phyloP scores from a whole-genome alignment of 1,140 invertebrate species.

The Radopholus similis region DNA sequence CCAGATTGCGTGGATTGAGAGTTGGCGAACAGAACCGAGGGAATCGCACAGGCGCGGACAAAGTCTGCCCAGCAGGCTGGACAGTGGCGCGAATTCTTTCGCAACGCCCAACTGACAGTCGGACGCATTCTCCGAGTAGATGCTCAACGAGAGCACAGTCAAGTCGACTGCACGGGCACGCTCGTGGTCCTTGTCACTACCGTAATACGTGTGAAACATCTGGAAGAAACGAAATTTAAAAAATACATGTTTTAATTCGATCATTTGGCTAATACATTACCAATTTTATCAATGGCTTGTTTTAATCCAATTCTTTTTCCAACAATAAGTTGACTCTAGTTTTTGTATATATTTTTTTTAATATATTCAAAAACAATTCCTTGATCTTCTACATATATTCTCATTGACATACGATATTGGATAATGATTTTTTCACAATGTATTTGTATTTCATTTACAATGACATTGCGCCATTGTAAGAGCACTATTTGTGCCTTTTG shows the following conservation, averaged over 20 bases:
- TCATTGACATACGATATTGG: no score
- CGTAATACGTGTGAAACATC: conserved; percentile 54
- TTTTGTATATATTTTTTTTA: no score
- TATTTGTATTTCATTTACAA: no score
- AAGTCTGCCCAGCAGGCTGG: conserved; percentile 47
- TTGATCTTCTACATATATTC: no score
- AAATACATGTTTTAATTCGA: no score
- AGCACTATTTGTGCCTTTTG: no score
- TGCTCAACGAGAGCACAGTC: conserved; percentile 49
- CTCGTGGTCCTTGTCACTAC: conserved; percentile 50
- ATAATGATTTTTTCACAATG: no score
- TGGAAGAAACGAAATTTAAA: conserved; percentile 16
- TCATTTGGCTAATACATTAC: no score
- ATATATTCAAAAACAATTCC: neutral
- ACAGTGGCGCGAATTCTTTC: conserved; percentile 54
- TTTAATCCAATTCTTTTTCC: no score
- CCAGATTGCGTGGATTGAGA: conserved; percentile 44
- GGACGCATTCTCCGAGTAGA: conserved; percentile 49
- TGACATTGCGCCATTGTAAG: no score
- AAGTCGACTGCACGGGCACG: conserved; percentile 48
- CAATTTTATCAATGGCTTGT: no score
- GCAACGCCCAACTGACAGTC: conserved; percentile 52
- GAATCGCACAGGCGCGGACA: conserved; percentile 57
- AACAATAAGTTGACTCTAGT: no score
- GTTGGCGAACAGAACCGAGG: conserved; percentile 44